phyloP scores from a whole-genome alignment of 92 coral and sea anemone genomes.

The Anthopleura xanthogrammica region DNA sequence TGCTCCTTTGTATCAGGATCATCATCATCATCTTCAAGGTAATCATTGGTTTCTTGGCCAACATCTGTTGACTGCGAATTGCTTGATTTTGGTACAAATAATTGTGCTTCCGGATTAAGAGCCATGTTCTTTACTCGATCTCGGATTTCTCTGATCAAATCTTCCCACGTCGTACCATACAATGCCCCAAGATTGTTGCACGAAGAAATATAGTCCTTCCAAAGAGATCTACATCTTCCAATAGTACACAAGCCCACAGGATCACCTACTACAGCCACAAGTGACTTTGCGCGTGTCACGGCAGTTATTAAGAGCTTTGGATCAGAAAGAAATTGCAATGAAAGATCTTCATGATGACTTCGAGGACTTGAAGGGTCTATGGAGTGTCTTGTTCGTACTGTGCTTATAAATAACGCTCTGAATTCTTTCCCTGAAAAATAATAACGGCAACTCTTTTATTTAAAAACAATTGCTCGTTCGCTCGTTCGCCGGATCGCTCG shows the following conservation, averaged over 20 bases:
- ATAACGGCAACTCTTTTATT: too few species aligned
- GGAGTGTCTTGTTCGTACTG: conserved; percentile 78
- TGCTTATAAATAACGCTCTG: conserved; percentile 85
- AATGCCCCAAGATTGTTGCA: conserved; percentile 56
- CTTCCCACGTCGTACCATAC: conserved; percentile 56
- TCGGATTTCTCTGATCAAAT: conserved; percentile 50
- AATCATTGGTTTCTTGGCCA: not conserved
- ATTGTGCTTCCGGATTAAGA: conserved; percentile 68
- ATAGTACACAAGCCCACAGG: conserved; percentile 89
- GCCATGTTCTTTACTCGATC: conserved; percentile 18
- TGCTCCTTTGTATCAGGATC: not conserved
- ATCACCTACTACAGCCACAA: conserved; percentile 92
- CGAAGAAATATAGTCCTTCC: conserved; percentile 76
- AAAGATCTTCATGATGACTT: conserved; percentile 46
- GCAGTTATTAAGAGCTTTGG: conserved; percentile 88
- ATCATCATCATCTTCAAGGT: not conserved
- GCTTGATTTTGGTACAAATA: conserved; percentile 49
- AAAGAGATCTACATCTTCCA: conserved; percentile 71
- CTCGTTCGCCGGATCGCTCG: too few species aligned
- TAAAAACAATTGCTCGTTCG: too few species aligned
- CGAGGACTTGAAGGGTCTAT: conserved; percentile 43
- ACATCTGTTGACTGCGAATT: not conserved
- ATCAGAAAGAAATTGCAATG: conserved; percentile 75
- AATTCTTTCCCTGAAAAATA: conserved; percentile 69
- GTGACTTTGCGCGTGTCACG: conserved; percentile 87